Percentiles rank a stretch among this genome's conserved stretches.
Evolutionary conservation across 2,888 invertebrate genomes (phyloP).

Genomic region (Pristionchus fissidentatus): DNA sequence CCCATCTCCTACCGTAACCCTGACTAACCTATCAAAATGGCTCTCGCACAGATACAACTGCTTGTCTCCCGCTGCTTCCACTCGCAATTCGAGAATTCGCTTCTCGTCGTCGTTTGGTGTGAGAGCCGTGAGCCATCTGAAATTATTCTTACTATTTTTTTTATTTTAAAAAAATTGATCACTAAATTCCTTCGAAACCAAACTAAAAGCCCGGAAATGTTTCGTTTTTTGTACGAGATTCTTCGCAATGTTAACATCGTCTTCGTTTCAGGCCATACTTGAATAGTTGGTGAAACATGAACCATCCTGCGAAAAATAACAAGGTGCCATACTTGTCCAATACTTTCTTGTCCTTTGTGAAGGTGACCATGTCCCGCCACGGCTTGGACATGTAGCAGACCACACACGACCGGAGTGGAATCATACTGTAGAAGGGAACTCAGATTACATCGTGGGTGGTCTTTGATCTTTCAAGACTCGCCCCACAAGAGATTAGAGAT

Average conservation of each 20-base stretch:
- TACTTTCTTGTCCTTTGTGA: constrained; percentile 62
- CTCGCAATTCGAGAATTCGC: background rate
- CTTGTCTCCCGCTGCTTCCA: background rate
- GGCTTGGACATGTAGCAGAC: constrained; percentile 55
- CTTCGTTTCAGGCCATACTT: too few relatives aligned
- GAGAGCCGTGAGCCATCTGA: constrained; percentile 1
- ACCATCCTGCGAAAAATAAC: too few relatives aligned
- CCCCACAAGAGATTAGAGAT: too few relatives aligned
- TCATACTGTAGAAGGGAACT: background rate
- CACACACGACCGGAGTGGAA: background rate
- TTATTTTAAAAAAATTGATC: background rate
- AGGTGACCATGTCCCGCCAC: constrained; percentile 68
- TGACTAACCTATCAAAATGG: constrained; percentile 3
- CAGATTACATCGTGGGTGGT: too few relatives aligned
- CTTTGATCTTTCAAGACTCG: too few relatives aligned
- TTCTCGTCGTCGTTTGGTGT: constrained; percentile 11
- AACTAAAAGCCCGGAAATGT: too few relatives aligned
- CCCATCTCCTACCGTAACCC: too few relatives aligned
- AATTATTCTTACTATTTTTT: too few relatives aligned
- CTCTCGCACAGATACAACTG: background rate
- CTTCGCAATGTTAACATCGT: too few relatives aligned
- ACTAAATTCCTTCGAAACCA: background rate
- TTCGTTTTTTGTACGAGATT: too few relatives aligned
- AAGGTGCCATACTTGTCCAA: background rate
- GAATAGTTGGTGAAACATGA: too few relatives aligned